Percentiles rank a stretch among this genome's conserved stretches.
Conservation (phyloP, 2,888 invertebrate species). For the Orthosia cruda region DNA sequence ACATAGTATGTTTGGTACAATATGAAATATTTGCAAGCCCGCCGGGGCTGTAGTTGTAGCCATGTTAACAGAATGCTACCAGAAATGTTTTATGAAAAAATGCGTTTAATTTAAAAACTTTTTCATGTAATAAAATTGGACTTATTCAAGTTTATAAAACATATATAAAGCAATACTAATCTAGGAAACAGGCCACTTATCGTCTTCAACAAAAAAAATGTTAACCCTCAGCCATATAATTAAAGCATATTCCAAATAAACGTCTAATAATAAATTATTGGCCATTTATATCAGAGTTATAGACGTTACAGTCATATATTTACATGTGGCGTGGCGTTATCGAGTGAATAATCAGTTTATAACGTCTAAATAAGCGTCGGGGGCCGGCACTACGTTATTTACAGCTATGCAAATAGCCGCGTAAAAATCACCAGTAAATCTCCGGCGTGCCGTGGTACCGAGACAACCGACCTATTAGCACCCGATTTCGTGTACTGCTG, state of each 20-base stretch:
- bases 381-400: slow-evolving; percentile 84
- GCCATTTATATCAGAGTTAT: slow-evolving; percentile 72
- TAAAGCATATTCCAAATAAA: slow-evolving; percentile 46
- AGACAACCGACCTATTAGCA: slow-evolving; percentile 80
- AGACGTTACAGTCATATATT: slow-evolving; percentile 78
- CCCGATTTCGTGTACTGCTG: slow-evolving; percentile 61
- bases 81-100: slow-evolving; percentile 1
- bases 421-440: slow-evolving; percentile 83
- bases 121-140: neutral
- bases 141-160: slow-evolving; percentile 4
- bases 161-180: slow-evolving; percentile 3
- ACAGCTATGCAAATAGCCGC: slow-evolving; percentile 83
- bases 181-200: slow-evolving; percentile 5
- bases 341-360: slow-evolving; percentile 86
- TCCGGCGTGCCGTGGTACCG: slow-evolving; percentile 72
- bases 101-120: neutral
- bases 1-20: slow-evolving; percentile 49
- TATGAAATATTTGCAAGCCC: slow-evolving; percentile 58
- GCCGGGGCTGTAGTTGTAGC: slow-evolving; percentile 12
- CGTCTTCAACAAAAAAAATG: neutral
- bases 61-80: slow-evolving; percentile 17
- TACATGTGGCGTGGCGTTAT: slow-evolving; percentile 83
- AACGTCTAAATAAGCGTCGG: slow-evolving; percentile 86
- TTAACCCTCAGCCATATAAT: slow-evolving; percentile 40
- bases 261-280: slow-evolving; percentile 62